Evolutionary conservation across 2,797 vertebrate genomes (phyloP).

Genomic region (Trachops cirrhosus): DNA sequence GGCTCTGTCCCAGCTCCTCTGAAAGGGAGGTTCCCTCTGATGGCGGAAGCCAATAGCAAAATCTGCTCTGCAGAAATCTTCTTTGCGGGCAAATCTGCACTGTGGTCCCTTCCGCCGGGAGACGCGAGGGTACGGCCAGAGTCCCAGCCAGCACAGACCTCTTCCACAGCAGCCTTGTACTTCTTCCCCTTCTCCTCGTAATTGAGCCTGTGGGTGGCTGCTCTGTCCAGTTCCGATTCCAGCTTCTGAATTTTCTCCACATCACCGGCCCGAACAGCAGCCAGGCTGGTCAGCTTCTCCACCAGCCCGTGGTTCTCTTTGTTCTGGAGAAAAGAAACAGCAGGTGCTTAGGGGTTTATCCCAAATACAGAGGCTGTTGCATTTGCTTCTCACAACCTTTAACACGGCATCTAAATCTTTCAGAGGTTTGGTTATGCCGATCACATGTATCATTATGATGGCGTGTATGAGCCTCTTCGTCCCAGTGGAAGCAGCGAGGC

Average conservation of each 20-base stretch:
- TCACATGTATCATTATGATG: rapidly evolving
- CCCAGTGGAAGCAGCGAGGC: not conserved
- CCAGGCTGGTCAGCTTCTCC: constrained; percentile 91
- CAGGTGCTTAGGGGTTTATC: not conserved
- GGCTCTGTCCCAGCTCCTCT: not conserved
- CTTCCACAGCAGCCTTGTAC: constrained; percentile 83
- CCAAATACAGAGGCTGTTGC: not conserved
- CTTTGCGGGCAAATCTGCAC: not conserved
- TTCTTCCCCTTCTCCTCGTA: constrained; percentile 88
- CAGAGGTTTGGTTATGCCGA: rapidly evolving
- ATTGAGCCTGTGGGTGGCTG: constrained; percentile 81
- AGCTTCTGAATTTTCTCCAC: constrained; percentile 88
- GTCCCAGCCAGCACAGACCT: constrained; percentile 81
- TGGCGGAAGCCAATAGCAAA: not conserved
- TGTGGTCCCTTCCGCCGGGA: rapidly evolving
- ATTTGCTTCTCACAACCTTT: not conserved
- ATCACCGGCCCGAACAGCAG: constrained; percentile 85
- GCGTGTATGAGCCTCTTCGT: not conserved
- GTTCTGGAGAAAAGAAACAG: constrained; percentile 81
- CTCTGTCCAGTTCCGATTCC: constrained; percentile 88
- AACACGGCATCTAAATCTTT: rapidly evolving
- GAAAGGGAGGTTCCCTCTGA: not conserved
- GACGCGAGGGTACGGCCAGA: not conserved
- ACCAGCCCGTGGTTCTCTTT: constrained; percentile 93
- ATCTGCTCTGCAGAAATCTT: not conserved